phyloP scores from a whole-genome alignment of 2,113 vertebrate species.

The Microcebus tavaratra region DNA sequence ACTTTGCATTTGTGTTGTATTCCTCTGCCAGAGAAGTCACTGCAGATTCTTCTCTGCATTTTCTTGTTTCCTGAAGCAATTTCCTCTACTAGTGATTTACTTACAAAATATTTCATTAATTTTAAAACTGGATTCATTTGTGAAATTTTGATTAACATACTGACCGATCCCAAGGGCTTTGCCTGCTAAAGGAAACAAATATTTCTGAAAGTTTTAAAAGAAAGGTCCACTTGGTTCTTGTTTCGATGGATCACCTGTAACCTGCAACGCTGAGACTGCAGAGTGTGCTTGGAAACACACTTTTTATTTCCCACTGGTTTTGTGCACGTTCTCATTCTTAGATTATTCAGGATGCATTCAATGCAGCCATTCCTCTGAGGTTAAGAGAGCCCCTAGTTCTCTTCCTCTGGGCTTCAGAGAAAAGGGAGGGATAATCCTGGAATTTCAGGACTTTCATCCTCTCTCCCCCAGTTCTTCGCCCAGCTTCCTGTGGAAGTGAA shows the following conservation, averaged over 20 bases:
- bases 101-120: constrained; percentile 55
- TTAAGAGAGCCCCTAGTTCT: background rate
- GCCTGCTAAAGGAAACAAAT: constrained; percentile 44
- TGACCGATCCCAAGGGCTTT: constrained; percentile 1
- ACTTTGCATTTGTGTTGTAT: background rate
- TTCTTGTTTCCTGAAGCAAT: constrained; percentile 69
- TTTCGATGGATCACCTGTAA: background rate
- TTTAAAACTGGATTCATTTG: constrained; percentile 59
- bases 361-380: background rate
- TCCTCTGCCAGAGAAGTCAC: constrained; percentile 51
- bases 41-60: constrained; percentile 50
- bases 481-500: background rate
- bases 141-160: background rate
- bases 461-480: background rate
- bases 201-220: constrained; percentile 30
- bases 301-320: background rate
- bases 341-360: background rate
- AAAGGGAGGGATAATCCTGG: background rate
- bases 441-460: background rate
- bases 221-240: background rate
- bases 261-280: background rate
- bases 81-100: constrained; percentile 41
- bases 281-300: background rate
- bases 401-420: background rate
- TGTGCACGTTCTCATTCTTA: background rate